A percentile compares a stretch with the other conserved stretches of the same genome.
phyloP scores from a whole-genome alignment of 2,888 invertebrate genomes.

The Eulithis testata region DNA sequence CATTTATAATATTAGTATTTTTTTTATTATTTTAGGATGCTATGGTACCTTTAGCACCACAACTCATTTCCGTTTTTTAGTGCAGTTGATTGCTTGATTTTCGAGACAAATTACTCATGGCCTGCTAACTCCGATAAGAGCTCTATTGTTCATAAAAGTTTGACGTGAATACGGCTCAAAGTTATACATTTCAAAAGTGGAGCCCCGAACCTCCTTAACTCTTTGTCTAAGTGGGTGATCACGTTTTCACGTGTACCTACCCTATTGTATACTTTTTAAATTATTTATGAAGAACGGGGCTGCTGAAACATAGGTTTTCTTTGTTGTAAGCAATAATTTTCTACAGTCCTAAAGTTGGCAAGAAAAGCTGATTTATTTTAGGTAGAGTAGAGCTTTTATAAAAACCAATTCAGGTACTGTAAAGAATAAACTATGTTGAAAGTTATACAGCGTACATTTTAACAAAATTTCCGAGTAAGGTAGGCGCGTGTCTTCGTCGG shows the following conservation, averaged over 20 bases:
- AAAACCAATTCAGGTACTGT: too few species aligned
- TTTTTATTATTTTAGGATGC: too few species aligned
- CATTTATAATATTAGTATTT: too few species aligned
- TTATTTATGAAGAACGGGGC: constrained; percentile 34
- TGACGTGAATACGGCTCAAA: constrained; percentile 42
- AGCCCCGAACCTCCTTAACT: constrained; percentile 38
- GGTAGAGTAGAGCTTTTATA: too few species aligned
- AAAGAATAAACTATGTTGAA: too few species aligned
- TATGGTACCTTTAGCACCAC: not conserved
- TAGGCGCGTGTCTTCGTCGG: too few species aligned
- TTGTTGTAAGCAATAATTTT: constrained; percentile 4
- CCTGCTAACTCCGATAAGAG: constrained; percentile 43
- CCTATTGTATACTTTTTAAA: constrained; percentile 24
- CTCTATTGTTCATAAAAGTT: constrained; percentile 43
- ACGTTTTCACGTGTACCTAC: constrained; percentile 36
- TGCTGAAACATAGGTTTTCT: constrained; percentile 21
- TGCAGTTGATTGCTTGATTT: constrained; percentile 25
- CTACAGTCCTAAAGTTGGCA: not conserved
- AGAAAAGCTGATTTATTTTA: too few species aligned
- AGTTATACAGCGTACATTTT: too few species aligned
- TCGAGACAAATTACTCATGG: constrained; percentile 44
- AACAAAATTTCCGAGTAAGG: too few species aligned
- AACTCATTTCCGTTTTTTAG: constrained; percentile 11
- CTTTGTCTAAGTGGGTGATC: constrained; percentile 43
- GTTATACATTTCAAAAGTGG: constrained; percentile 39